Percentiles rank a stretch among this genome's conserved stretches.
phyloP scores from a whole-genome alignment of 2,797 vertebrate genomes.

The Somateria mollissima region DNA sequence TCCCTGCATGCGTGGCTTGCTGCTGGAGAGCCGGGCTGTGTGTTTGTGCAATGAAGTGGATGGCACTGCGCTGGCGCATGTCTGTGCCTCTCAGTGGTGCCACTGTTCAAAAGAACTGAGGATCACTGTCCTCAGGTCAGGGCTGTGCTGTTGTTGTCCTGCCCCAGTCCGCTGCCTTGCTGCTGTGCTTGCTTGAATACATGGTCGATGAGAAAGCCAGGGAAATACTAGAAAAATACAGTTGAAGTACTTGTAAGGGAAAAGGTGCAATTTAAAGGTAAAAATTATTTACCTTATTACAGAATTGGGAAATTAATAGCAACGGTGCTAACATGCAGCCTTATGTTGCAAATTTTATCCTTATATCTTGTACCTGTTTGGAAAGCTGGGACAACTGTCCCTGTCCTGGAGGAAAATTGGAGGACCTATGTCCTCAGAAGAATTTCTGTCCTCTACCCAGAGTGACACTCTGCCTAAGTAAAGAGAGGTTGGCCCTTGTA shows the following conservation, averaged over 20 bases:
- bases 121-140: conserved; percentile 52
- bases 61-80: conserved; percentile 36
- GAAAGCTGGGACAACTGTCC: background rate
- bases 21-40: background rate
- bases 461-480: background rate
- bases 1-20: background rate
- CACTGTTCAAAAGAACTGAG: conserved; percentile 63
- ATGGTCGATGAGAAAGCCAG: background rate
- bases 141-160: background rate
- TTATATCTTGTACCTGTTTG: background rate
- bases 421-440: background rate
- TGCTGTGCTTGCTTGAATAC: background rate
- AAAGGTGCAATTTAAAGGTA: background rate
- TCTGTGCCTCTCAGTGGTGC: conserved; percentile 27
- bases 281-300: background rate
- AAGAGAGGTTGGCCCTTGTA: background rate
- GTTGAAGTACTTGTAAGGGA: background rate
- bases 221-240: background rate
- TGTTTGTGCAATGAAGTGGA: conserved; percentile 54
- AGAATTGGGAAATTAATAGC: background rate
- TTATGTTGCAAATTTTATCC: background rate
- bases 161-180: background rate
- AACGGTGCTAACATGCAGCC: background rate
- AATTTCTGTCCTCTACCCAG: background rate
- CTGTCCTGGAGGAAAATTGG: background rate